Evolutionary conservation across 2,888 invertebrate species (phyloP), one percentile per base, ranked within the genome.

Genomic region (Troglohyphantes excavatus): DNA sequence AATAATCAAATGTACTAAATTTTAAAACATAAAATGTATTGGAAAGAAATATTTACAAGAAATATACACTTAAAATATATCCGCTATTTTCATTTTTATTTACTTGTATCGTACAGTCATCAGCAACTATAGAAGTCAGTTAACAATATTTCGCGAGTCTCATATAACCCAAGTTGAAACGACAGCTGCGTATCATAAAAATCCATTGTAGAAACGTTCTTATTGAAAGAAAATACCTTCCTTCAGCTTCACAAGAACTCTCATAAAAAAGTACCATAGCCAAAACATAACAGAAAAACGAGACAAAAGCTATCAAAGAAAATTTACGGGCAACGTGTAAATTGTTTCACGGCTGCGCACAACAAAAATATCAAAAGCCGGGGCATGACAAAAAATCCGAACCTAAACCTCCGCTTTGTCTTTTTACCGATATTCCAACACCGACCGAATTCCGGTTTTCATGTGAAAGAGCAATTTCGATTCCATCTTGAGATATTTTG

Each of bases 401-500:
- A 7, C 39, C n/a, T n/a, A n/a, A 33, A 53, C 53, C 13, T 0
- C 53, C 53, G 53, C 53, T 53, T 53, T 53, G 53, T 53, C 17
- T 33, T n/a, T 17, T 53, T 53, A 53, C 53, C 17, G 53, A 53
- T 53, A 53, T 53, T 53, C n/a, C 17, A 53, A 53, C 17, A 53
- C 53, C 53, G 17, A 53, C 53, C 53, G n/a, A 53, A 53, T 53
- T 53, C 53, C 53, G n/a, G 53, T n/a, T 53, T 53, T 53, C 2
- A n/a, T n/a, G 13, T 53, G 7, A 53, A 53, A 26, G 29, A 23
- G 33, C 68, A 68, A 65, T 68, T 68, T 33, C 68, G n/a, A 68
- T 68, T 68, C 21, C 19, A 68, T 68, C 27, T 68, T n/a, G 29
- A 13, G 53, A n/a, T 53, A 53, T 53, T 53, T 53, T 53, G n/a